Base-by-base conservation (phyloP, 2,113 vertebrate genomes). In the Cervus canadensis region DNA sequence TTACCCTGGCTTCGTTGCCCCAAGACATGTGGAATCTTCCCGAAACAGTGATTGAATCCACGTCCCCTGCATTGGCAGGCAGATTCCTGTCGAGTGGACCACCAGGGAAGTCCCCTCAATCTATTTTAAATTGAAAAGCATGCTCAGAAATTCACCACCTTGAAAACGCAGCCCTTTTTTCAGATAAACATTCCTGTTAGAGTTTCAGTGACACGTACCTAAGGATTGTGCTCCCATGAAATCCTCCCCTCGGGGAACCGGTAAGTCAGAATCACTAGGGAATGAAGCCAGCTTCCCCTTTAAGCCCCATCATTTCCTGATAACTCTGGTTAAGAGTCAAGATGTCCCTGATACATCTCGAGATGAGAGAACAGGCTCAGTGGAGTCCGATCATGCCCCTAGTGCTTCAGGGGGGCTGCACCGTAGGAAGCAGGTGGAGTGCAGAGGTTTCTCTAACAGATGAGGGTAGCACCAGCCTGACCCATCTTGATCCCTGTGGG, bases 211-310 rank as follows among this genome's bases (percentile, higher is more conserved):
- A 74, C 25, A 74, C 36, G 52, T 79, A 93, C 62, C 92, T 33
- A 48, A 95, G 74, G 28, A 52, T 48, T 60, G 1, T 23, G 59
- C n/a, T 79, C 94, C 52, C 14, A 1, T 91, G 74, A 87, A 79
- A 89, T 48, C 56, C 54, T 87, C 54, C 28, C 81, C 87, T n/a
- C 52, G 17, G 78, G 78, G 83, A 43, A 81, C n/a, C 0, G 1
- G 96, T 97, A 95, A 97, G 83, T 90, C 97, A 98, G 84, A 95
- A 50, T 96, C 87, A 57, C n/a, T 56, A 2, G 87, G 81, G 94
- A 97, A 91, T 95, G 21, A 97, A 84, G 91, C 57, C 81, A 89
- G 79, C 74, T 93, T 97, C 81, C 87, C 79, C 81, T 43, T 50
- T 92, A 87, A 87, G 86, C 40, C 57, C 74, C 60, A 54, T 23